Evolutionary conservation across 2,888 invertebrate genomes (phyloP), one percentile per base, ranked within the genome.

Genomic region (Sylvicola cinctus): DNA sequence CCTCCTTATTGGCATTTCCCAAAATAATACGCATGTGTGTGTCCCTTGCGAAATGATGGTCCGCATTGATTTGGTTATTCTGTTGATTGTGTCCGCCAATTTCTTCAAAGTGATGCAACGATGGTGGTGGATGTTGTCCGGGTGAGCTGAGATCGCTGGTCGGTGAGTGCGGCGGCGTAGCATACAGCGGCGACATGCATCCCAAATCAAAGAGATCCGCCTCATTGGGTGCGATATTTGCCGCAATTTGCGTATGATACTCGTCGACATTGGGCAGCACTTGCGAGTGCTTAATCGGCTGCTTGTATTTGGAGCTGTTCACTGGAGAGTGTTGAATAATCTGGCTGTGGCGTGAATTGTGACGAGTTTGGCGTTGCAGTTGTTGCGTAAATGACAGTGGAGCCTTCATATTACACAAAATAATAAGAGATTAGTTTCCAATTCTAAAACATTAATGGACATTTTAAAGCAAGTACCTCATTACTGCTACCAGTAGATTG

Each of bases 331-430:
- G 46, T 37, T 28, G 16, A n/a, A 29, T 16, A 16, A 12, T 29
- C n/a, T 29, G 34, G 12, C 32, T 16, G 17, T 34, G 34, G 16
- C 34, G 15, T 10, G 28, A 29, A 29, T 16, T 53, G 42, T 58
- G 58, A 28, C 58, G 51, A 13, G 37, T 33, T 16, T 41, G 78
- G 41, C 83, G 75, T 42, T 90, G 88, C 34, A 91, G 66, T 62
- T 90, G 88, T 56, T 90, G 88, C 3, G 88, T 88, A 58, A 90
- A 91, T 32, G 88, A 85, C 49, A 90, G 65, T 11, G 78, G 78
- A 40, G 73, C 62, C 41, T 61, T 51, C 45, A 45, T 13, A 13
- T 13, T 34, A 5, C 17, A 4, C 7, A 12, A 16, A 13, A 28
- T 8, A 28, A 13, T 25, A 8, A 15, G 25, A 26, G 10, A 11